Percentiles rank a stretch among this genome's conserved stretches.
Evolutionary conservation across 2,113 vertebrate genomes (phyloP).

Genomic region (Halcyon malimbica): DNA sequence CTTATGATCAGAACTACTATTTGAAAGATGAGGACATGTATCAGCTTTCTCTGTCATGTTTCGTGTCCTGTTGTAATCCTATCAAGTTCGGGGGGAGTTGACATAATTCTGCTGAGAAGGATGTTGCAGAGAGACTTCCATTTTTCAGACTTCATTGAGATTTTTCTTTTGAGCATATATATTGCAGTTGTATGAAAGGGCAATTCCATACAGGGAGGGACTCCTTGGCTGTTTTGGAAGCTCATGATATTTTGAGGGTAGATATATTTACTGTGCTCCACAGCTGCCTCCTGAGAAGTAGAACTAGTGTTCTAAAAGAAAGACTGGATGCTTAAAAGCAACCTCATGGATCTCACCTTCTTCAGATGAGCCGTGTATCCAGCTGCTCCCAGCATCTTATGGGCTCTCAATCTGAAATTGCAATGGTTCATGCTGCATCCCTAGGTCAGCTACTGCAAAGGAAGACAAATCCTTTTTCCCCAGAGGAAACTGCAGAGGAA

Average conservation of each 20-base stretch:
- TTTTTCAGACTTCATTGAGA: neutral
- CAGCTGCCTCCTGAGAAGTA: neutral
- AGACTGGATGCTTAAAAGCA: neutral
- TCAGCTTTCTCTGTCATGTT: neutral
- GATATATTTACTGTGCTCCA: neutral
- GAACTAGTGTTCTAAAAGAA: neutral
- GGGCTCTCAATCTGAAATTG: neutral
- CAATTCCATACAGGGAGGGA: neutral
- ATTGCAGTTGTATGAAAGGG: neutral
- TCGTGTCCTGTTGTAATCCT: neutral
- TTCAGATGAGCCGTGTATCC: neutral
- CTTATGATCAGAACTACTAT: neutral
- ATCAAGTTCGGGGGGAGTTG: accelerated
- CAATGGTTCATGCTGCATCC: neutral
- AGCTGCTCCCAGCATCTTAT: neutral
- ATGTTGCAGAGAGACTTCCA: neutral
- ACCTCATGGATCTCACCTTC: neutral
- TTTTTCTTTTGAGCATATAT: neutral
- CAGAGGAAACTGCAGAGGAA: neutral
- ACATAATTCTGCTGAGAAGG: neutral
- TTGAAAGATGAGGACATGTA: neutral
- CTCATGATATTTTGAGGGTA: neutral
- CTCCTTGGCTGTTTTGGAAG: neutral
- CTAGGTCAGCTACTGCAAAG: neutral
- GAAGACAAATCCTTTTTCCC: neutral